Conservation (phyloP, 2,888 invertebrate genomes). For the Cartodere bifasciata region DNA sequence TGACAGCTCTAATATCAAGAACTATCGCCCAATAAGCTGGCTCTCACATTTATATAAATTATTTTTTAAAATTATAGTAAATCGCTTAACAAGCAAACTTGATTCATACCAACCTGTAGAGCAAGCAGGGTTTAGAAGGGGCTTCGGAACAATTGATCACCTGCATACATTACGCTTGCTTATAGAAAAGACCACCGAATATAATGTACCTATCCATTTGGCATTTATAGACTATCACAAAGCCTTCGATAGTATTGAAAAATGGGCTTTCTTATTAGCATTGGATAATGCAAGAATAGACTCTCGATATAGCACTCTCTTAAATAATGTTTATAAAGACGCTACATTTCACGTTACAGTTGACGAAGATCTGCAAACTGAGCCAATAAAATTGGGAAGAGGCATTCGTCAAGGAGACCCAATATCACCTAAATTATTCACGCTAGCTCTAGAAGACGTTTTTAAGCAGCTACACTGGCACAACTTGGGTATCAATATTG, state of each 20-base stretch:
- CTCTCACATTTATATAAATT: constrained; percentile 8
- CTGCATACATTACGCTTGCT: constrained; percentile 1
- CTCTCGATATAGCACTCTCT: constrained; percentile 4
- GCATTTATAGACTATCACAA: constrained; percentile 12
- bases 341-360: constrained; percentile 10
- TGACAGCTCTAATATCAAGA: constrained; percentile 12
- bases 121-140: constrained; percentile 10
- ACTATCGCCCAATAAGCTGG: constrained; percentile 16
- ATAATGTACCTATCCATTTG: constrained; percentile 12
- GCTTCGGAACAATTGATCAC: constrained; percentile 8
- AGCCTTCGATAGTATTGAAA: constrained; percentile 13
- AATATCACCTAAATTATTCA: too few species aligned
- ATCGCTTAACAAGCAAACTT: constrained; percentile 7
- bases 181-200: constrained; percentile 9
- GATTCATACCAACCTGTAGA: constrained; percentile 11
- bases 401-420: constrained; percentile 7
- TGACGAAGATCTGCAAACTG: constrained; percentile 6
- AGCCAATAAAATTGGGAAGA: constrained; percentile 6
- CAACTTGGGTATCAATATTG: constrained; percentile 5
- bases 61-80: constrained; percentile 6
- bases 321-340: constrained; percentile 7
- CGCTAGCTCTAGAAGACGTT: constrained; percentile 2
- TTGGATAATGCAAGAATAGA: constrained; percentile 11
- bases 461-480: constrained; percentile 5
- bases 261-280: constrained; percentile 13